phyloP scores from a whole-genome alignment of 2,113 vertebrate species.

The Actenoides lindsayi region DNA sequence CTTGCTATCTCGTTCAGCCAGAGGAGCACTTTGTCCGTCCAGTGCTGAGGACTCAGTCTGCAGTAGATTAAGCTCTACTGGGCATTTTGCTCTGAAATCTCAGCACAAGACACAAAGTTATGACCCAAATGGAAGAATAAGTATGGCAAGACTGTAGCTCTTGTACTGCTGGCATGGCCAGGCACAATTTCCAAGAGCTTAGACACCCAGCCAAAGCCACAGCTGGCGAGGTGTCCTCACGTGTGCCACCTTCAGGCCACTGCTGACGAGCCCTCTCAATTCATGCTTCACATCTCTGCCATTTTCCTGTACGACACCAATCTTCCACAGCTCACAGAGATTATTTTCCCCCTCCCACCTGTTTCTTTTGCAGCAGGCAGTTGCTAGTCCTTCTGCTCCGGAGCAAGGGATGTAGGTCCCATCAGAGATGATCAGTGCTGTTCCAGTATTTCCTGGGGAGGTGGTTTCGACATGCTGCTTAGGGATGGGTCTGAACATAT shows the following conservation, averaged over 20 bases:
- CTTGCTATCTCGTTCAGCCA: background rate
- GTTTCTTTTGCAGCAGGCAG: background rate
- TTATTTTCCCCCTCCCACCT: background rate
- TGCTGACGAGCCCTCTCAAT: background rate
- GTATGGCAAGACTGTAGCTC: background rate
- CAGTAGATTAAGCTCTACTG: background rate
- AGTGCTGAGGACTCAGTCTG: background rate
- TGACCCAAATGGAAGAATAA: background rate
- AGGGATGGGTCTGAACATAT: conserved; percentile 17
- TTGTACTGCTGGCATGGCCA: background rate
- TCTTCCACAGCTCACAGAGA: background rate
- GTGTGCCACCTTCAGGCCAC: background rate
- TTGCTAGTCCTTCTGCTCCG: background rate
- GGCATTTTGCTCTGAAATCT: background rate
- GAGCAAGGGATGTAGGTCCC: background rate
- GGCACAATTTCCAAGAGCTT: background rate
- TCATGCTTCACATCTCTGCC: background rate
- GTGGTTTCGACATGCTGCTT: background rate
- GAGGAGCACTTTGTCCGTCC: background rate
- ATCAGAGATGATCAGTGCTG: rapidly evolving
- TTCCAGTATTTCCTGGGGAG: conserved; percentile 4
- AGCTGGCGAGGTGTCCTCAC: background rate
- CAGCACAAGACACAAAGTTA: background rate
- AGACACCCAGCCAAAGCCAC: background rate
- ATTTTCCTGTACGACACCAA: background rate